Percentiles rank a stretch among this genome's conserved stretches.
phyloP scores from a whole-genome alignment of 2,797 vertebrate genomes.

The Platyrinchus mystaceus region DNA sequence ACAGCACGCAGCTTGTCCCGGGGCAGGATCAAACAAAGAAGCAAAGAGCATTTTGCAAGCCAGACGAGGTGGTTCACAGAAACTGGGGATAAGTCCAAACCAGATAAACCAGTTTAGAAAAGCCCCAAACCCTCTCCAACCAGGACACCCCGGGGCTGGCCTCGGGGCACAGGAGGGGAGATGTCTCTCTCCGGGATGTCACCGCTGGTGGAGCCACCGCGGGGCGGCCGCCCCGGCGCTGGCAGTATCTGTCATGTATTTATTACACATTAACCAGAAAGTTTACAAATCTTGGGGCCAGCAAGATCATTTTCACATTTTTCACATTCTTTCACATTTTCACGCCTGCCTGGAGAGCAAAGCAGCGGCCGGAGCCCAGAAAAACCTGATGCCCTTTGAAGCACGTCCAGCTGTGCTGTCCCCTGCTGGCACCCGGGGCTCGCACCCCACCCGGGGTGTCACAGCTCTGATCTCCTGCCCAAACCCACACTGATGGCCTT shows the following conservation, averaged over 20 bases:
- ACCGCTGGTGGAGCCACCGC: neutral
- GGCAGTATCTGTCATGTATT: neutral
- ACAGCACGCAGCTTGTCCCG: neutral
- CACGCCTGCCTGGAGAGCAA: conserved; percentile 27
- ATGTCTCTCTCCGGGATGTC: neutral
- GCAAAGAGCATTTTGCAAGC: neutral
- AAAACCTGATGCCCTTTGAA: neutral
- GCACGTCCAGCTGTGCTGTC: neutral
- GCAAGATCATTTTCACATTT: conserved; percentile 47
- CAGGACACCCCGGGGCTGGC: neutral
- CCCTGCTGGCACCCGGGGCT: neutral
- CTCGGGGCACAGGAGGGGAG: neutral
- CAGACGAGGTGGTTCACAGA: neutral
- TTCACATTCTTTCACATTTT: conserved; percentile 58
- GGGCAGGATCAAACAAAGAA: neutral
- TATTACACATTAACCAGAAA: conserved; percentile 61
- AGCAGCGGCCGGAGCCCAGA: neutral
- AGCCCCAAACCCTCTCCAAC: neutral
- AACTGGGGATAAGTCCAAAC: neutral
- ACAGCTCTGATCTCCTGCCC: neutral
- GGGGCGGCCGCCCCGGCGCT: rapidly evolving
- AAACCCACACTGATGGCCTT: neutral
- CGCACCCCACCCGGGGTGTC: neutral
- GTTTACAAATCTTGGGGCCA: conserved; percentile 50
- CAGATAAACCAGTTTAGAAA: conserved; percentile 31